A percentile compares a stretch with the other conserved stretches of the same genome.
These are phyloP conservation scores for Siniperca undulata DNA, from an alignment of 2,797 vertebrate genomes.

Conservation along the genomic window DNA sequence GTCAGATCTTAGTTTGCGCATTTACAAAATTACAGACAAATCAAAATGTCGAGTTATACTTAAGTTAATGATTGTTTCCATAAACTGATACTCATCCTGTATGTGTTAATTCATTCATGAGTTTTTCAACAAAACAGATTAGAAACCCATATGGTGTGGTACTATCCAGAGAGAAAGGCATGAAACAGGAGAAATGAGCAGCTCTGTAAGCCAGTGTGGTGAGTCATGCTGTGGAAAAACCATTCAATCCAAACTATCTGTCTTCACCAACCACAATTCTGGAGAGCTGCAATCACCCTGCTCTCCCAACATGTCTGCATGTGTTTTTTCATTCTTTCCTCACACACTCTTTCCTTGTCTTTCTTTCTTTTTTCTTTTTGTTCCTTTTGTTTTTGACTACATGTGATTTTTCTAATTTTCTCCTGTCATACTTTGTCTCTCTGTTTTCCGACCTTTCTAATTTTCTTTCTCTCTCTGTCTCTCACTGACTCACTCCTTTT, in stretches of 20 bases:
- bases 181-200: slow-evolving; percentile 44
- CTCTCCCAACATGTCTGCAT: slow-evolving; percentile 23
- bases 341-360: background rate
- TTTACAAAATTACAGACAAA: background rate
- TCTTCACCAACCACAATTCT: slow-evolving; percentile 58
- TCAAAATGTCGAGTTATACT: background rate
- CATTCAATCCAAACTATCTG: slow-evolving; percentile 53
- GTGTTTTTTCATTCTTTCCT: slow-evolving; percentile 12
- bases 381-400: background rate
- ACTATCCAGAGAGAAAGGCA: slow-evolving; percentile 26
- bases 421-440: background rate
- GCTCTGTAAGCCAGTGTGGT: slow-evolving; percentile 47
- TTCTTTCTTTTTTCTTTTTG: background rate
- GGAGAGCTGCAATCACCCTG: slow-evolving; percentile 28
- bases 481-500: slow-evolving; percentile 3
- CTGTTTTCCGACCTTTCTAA: background rate
- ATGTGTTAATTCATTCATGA: slow-evolving; percentile 21
- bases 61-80: background rate
- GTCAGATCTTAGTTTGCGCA: background rate
- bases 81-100: background rate
- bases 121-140: slow-evolving; percentile 35
- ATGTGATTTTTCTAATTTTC: background rate
- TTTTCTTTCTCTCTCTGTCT: background rate
- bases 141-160: slow-evolving; percentile 41
- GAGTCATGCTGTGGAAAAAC: slow-evolving; percentile 78